A percentile compares a stretch with the other conserved stretches of the same genome.
phyloP scores from a whole-genome alignment of 2,888 invertebrate genomes.

The Anthophora plumipes region DNA sequence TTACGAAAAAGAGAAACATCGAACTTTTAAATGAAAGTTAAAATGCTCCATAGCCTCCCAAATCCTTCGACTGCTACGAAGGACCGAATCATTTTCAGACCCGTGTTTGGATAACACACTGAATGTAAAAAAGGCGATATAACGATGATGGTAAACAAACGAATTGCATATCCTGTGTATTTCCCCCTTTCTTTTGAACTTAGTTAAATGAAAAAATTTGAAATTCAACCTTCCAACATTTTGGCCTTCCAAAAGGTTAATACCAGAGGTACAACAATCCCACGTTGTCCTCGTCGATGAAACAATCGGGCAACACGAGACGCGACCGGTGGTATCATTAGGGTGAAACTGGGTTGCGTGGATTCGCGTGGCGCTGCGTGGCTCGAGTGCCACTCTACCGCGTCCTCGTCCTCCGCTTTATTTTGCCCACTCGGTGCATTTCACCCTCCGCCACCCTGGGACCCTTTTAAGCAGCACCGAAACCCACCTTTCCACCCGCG shows the following conservation, averaged over 20 bases:
- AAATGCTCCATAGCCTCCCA: too few relatives aligned
- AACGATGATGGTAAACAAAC: too few relatives aligned
- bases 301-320: constrained; percentile 39
- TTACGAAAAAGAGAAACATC: too few relatives aligned
- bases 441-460: neutral
- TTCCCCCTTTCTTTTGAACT: too few relatives aligned
- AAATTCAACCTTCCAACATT: neutral
- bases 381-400: constrained; percentile 3
- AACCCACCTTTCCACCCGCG: constrained; percentile 1
- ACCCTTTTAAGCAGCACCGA: constrained; percentile 13
- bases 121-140: too few relatives aligned
- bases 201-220: too few relatives aligned
- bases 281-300: constrained; percentile 30
- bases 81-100: too few relatives aligned
- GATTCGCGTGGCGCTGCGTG: constrained; percentile 35
- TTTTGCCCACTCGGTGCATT: neutral
- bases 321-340: constrained; percentile 4
- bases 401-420: neutral
- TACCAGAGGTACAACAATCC: neutral
- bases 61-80: too few relatives aligned
- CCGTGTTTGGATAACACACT: too few relatives aligned
- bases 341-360: constrained; percentile 51
- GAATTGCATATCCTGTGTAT: too few relatives aligned
- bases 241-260: neutral
- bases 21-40: too few relatives aligned